Evolutionary conservation across 2,797 vertebrate genomes (phyloP).

Genomic region (Sebastes cheni): DNA sequence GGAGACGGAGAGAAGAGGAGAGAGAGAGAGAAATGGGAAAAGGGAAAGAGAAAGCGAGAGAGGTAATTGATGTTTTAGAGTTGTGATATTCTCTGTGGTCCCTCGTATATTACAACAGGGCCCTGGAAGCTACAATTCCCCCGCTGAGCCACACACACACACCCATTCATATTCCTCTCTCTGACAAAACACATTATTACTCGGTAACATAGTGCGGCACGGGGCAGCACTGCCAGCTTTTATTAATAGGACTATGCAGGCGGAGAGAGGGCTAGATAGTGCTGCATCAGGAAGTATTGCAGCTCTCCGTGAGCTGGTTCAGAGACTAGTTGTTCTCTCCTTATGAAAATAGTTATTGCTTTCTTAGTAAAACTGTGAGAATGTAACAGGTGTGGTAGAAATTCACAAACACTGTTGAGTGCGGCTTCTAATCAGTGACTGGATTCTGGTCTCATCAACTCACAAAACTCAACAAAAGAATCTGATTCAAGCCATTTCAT

Average conservation of each 20-base stretch:
- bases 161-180: slow-evolving; percentile 64
- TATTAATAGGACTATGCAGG: slow-evolving; percentile 72
- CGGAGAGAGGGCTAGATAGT: slow-evolving; percentile 22
- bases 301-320: slow-evolving; percentile 33
- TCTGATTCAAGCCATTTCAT: background rate
- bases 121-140: slow-evolving; percentile 67
- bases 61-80: slow-evolving; percentile 73
- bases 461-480: background rate
- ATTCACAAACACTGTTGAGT: background rate
- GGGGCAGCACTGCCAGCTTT: slow-evolving; percentile 63
- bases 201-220: slow-evolving; percentile 62
- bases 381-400: background rate
- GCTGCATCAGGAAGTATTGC: slow-evolving; percentile 47
- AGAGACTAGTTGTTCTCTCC: slow-evolving; percentile 36
- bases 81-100: slow-evolving; percentile 71
- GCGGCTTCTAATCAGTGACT: background rate
- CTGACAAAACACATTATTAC: slow-evolving; percentile 76
- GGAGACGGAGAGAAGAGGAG: background rate
- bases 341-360: slow-evolving; percentile 8
- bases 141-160: slow-evolving; percentile 35
- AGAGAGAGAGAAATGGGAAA: background rate
- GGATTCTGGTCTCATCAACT: background rate
- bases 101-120: slow-evolving; percentile 70
- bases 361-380: background rate
- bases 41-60: background rate